Base-by-base conservation (phyloP, 2,113 vertebrate species). In the Chloropsis cyanopogon region DNA sequence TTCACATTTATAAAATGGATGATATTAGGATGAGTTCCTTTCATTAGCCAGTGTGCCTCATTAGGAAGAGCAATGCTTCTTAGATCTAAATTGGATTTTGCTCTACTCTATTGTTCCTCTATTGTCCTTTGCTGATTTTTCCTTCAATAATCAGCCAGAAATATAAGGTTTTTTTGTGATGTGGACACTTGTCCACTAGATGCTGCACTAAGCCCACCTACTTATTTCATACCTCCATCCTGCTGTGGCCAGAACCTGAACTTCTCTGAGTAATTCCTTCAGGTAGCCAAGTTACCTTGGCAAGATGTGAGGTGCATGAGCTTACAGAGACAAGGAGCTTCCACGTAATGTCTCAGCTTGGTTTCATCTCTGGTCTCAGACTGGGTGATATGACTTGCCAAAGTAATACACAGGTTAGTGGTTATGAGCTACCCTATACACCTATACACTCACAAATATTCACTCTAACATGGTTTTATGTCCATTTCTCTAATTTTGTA, bases 121-220 rank as follows among this genome's bases (percentile, higher is more conserved):
- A 37, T 42, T 13, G 20, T 44, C 5, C 28, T 90, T 53, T 39
- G 24, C 52, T 60, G 33, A 81, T 71, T 75, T 76, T 70, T 63
- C 47, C 52, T 42, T 50, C 59, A 35, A 7, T 5, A 70, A 22
- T 31, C 26, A 83, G 63, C 8, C 50, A 94, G 73, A 70, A 92
- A 41, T 41, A 68, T 7, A 12, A 47, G 4, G 0, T 0, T 14
- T 92, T 92, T 97, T 93, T 94, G 93, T 92, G 90, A 94, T 96
- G 94, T 86, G 93, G 93, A 66, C 72, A 86, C 68, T 95, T 75
- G 90, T 96, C 96, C 96, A 96, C 96, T 97, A 97, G 96, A 96
- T 97, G 96, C 72, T 96, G 95, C 95, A 96, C 94, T 96, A 97
- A 93, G 37, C 56, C 95, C 95, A 95, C 93, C 93, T 94, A 84